These are phyloP conservation scores for Cottoperca gobio DNA, from an alignment of 2,797 vertebrate species.

Conservation along the genomic window DNA sequence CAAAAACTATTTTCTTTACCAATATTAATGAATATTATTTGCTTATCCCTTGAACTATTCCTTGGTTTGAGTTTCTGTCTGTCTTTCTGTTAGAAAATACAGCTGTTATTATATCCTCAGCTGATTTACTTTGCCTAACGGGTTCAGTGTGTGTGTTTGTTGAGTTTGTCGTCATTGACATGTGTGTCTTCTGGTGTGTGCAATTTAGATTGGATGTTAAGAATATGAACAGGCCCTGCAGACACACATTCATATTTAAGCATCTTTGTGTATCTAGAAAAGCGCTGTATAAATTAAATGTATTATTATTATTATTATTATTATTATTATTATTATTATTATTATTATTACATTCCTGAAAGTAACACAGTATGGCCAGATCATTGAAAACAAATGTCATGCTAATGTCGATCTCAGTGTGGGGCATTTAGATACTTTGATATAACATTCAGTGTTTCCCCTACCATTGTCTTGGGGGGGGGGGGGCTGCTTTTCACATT, in stretches of 20 bases:
- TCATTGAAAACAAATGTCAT: neutral
- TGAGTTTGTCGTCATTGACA: too few relatives aligned
- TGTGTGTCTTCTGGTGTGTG: constrained; percentile 25
- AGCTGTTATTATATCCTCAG: neutral
- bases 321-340: too few relatives aligned
- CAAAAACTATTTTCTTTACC: neutral
- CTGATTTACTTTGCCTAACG: constrained; percentile 4
- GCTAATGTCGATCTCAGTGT: too few relatives aligned
- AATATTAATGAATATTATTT: neutral
- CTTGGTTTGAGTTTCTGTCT: neutral
- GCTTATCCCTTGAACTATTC: neutral
- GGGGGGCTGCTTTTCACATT: too few relatives aligned
- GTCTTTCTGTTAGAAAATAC: neutral
- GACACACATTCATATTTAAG: neutral
- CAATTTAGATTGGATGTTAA: neutral
- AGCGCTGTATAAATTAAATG: too few relatives aligned
- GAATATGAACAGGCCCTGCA: neutral
- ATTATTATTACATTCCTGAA: too few relatives aligned
- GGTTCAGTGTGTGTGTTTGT: neutral
- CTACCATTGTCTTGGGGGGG: too few relatives aligned
- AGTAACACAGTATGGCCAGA: neutral
- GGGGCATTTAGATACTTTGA: neutral
- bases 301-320: too few relatives aligned
- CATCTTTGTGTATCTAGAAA: too few relatives aligned
- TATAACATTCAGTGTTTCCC: too few relatives aligned